Base-by-base conservation (phyloP, 2,888 invertebrate genomes). In the Lypha dubia region DNA sequence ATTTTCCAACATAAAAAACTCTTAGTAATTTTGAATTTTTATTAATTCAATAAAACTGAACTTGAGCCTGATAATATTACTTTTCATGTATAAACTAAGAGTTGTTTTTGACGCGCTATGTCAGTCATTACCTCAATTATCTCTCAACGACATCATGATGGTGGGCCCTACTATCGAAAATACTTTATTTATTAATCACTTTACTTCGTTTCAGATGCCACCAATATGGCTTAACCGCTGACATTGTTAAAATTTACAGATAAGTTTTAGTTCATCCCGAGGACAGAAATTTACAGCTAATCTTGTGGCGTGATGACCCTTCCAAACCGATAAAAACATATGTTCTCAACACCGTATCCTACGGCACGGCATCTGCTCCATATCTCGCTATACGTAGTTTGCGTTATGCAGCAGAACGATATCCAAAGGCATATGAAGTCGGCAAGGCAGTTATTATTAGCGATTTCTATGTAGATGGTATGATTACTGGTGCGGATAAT, bases 41-140 rank as follows among this genome's bases (percentile, higher is more conserved):
- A n/a, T n/a, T n/a, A n/a, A n/a, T n/a, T n/a, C n/a, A n/a, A n/a
- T n/a, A n/a, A n/a, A n/a, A n/a, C n/a, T n/a, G n/a, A n/a, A n/a
- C n/a, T n/a, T n/a, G n/a, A n/a, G n/a, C n/a, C n/a, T n/a, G n/a
- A n/a, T n/a, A n/a, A n/a, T n/a, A n/a, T n/a, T n/a, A n/a, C n/a
- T n/a, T n/a, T n/a, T n/a, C n/a, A n/a, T n/a, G n/a, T n/a, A n/a
- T 7, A 85, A 84, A 28, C 44, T 83, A n/a, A n/a, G 85, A 15
- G 85, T 83, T 1, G 85, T 85, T 7, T 83, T 85, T 38, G 81
- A 85, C 20, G 85, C 74, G n/a, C 85, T 84, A 17, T 62, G 77
- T 38, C 49, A 58, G 41, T 79, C 75, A n/a, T 65, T 80, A 15
- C 63, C 79, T 8, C 65, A 79, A n/a, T 76, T n/a, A 49, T 79